phyloP scores from a whole-genome alignment of 2,113 vertebrate genomes.

The Phaetusa simplex region DNA sequence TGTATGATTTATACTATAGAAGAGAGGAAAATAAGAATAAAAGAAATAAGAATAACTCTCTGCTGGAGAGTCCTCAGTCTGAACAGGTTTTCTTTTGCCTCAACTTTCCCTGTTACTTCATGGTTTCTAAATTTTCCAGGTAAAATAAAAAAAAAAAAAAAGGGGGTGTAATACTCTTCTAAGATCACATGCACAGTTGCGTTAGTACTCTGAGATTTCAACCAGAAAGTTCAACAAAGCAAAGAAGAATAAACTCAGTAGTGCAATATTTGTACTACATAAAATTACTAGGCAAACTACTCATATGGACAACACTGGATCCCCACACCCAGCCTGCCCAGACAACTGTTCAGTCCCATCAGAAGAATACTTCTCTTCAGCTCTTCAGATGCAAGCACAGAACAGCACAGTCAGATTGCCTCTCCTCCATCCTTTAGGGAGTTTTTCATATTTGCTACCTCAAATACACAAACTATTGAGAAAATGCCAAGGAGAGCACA shows the following conservation, averaged over 20 bases:
- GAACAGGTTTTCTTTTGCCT: not conserved
- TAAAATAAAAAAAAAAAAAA: not conserved
- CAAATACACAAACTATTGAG: not conserved
- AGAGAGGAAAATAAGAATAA: not conserved
- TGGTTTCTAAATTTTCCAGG: not conserved
- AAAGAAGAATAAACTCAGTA: not conserved
- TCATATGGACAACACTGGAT: accelerated
- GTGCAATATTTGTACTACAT: not conserved
- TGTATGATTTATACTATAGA: not conserved
- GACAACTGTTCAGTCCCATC: not conserved
- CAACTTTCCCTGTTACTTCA: not conserved
- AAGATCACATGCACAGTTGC: not conserved
- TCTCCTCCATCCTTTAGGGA: not conserved
- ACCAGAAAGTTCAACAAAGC: not conserved
- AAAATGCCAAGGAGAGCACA: not conserved
- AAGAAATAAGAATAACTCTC: not conserved
- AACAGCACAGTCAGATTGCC: not conserved
- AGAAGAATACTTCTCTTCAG: not conserved
- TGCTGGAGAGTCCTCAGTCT: not conserved
- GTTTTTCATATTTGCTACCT: not conserved
- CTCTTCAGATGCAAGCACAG: not conserved
- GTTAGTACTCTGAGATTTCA: not conserved
- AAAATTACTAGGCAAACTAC: not conserved
- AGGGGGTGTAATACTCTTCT: not conserved
- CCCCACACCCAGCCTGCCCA: not conserved